A percentile compares a stretch with the other conserved stretches of the same genome.
These are phyloP conservation scores for Triops longicaudatus DNA, from an alignment of 1,140 invertebrate genomes.

Conservation along the genomic window DNA sequence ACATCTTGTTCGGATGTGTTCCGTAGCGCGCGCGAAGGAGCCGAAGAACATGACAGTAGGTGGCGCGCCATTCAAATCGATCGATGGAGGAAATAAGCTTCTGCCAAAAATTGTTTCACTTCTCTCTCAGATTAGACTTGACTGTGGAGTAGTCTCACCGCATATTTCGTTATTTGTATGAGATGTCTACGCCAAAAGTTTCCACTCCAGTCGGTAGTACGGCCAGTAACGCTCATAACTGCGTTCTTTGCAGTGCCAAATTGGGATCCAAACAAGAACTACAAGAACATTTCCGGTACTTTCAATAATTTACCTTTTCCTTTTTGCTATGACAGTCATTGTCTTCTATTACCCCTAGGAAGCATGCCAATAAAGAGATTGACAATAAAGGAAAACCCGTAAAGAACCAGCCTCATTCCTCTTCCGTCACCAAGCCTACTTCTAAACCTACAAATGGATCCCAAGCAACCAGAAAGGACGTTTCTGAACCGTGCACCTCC, in stretches of 20 bases:
- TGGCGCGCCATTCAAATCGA: background rate
- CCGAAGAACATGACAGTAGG: background rate
- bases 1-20: no score
- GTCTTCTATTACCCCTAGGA: background rate
- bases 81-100: background rate
- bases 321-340: background rate
- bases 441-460: background rate
- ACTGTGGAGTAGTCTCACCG: background rate
- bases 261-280: background rate
- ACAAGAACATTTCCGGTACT: constrained; percentile 9
- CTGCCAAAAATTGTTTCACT: no score
- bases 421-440: background rate
- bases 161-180: background rate
- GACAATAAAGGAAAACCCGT: background rate
- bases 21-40: background rate
- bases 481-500: background rate
- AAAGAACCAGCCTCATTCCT: background rate
- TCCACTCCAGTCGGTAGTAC: background rate
- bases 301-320: background rate
- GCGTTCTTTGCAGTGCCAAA: background rate
- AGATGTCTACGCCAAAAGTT: background rate
- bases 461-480: background rate
- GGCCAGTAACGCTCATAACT: background rate
- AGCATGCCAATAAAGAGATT: background rate
- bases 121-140: background rate